Conservation (phyloP, 1,140 invertebrate species). For the Neodiprion virginianus region DNA sequence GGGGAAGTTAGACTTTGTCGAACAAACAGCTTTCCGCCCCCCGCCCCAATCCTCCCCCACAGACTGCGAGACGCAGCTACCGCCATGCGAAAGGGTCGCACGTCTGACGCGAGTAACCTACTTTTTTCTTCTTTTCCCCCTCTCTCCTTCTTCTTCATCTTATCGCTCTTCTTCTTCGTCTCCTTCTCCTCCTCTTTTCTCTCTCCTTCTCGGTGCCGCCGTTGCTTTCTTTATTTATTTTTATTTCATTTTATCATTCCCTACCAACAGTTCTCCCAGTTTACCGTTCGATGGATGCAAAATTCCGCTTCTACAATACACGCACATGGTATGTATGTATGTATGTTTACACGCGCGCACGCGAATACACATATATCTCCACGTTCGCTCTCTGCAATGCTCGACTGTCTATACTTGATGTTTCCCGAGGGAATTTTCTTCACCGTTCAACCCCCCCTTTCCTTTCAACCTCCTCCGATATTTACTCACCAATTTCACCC, state of each 20-base stretch:
- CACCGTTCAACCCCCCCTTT: too few species aligned
- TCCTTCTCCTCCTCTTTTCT: slow-evolving; percentile 13
- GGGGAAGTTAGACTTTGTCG: slow-evolving; percentile 37
- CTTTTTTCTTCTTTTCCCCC: slow-evolving; percentile 14
- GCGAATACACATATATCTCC: too few species aligned
- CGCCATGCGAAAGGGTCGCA: slow-evolving; percentile 3
- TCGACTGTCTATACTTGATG: neutral
- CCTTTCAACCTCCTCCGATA: neutral
- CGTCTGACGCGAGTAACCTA: slow-evolving; percentile 1
- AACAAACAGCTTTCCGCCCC: slow-evolving; percentile 33
- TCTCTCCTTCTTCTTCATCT: slow-evolving; percentile 5
- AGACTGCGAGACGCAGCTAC: neutral
- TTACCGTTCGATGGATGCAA: neutral
- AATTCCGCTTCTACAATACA: neutral
- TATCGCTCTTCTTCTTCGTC: neutral
- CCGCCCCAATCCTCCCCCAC: neutral
- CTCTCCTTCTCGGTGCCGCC: neutral
- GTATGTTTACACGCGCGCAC: neutral
- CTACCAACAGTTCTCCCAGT: too few species aligned
- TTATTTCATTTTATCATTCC: too few species aligned
- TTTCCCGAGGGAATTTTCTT: neutral
- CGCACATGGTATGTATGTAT: too few species aligned
- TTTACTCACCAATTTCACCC: neutral
- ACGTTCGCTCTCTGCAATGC: too few species aligned
- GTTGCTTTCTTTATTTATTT: too few species aligned